These are phyloP conservation scores for Coreius guichenoti DNA, from an alignment of 2,797 vertebrate genomes.

Conservation along the genomic window DNA sequence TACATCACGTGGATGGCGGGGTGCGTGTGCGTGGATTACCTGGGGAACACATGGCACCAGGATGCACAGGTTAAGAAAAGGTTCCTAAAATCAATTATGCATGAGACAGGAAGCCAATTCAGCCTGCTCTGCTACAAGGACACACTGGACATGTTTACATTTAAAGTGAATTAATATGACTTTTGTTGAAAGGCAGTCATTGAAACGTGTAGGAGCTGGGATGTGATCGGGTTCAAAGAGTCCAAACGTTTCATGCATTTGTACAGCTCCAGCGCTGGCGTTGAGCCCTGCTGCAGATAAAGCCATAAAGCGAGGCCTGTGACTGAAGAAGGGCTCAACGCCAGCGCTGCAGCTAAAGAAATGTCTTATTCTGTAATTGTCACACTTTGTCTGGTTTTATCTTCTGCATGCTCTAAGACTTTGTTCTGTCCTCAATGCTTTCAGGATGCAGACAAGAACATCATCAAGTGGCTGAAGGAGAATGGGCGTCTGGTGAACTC, in stretches of 20 bases:
- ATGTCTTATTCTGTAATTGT: not conserved
- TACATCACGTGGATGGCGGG: too few relatives aligned
- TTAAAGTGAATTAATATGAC: conserved; percentile 50
- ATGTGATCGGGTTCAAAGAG: conserved; percentile 34
- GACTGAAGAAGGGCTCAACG: not conserved
- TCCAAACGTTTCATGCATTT: not conserved
- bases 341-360: not conserved
- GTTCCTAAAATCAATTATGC: conserved; percentile 38
- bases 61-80: conserved; percentile 46
- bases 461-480: conserved; percentile 92
- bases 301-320: not conserved
- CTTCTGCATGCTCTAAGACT: not conserved
- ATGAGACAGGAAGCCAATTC: conserved; percentile 40
- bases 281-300: not conserved
- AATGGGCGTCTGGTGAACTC: conserved; percentile 85
- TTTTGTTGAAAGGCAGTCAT: conserved; percentile 39
- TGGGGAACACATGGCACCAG: too few relatives aligned
- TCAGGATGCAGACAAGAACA: conserved; percentile 96
- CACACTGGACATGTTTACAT: conserved; percentile 39
- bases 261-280: not conserved
- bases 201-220: conserved; percentile 47
- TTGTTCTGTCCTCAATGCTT: conserved; percentile 28
- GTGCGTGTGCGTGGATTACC: too few relatives aligned
- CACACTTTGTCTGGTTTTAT: conserved; percentile 1
- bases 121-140: conserved; percentile 33